Percentiles rank a stretch among this genome's conserved stretches.
Evolutionary conservation across 1,140 invertebrate genomes (phyloP).

Genomic region (Lucilia cuprina): DNA sequence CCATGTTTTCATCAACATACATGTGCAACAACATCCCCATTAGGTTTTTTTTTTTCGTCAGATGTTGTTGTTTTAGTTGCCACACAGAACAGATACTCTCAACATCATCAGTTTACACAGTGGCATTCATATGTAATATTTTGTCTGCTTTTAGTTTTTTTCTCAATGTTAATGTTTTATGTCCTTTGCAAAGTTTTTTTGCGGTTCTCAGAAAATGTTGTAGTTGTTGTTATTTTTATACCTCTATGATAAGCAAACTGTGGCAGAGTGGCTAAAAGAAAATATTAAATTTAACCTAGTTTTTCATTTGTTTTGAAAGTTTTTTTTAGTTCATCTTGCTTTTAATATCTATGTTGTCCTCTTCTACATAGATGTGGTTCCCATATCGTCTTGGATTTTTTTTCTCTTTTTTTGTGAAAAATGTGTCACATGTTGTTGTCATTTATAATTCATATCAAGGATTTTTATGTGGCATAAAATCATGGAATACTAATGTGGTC

Average conservation of each 20-base stretch:
- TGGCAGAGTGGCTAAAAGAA: not conserved
- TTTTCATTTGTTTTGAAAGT: conserved; percentile 5
- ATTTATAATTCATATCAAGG: conserved; percentile 18
- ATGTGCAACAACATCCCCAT: not conserved
- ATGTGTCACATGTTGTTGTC: conserved; percentile 9
- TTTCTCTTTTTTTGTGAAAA: not conserved
- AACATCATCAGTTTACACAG: not conserved
- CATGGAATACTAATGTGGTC: conserved; percentile 17
- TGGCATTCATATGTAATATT: conserved; percentile 4
- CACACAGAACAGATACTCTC: not conserved
- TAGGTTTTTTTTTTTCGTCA: not conserved
- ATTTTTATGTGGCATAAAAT: conserved; percentile 14
- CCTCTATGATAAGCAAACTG: not conserved
- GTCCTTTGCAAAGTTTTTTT: not conserved
- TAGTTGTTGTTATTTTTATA: not conserved
- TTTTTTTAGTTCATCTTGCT: not conserved
- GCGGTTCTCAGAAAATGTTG: not conserved
- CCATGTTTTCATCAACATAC: too few species aligned
- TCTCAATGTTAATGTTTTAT: not conserved
- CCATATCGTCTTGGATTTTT: not conserved
- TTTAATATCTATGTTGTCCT: not conserved
- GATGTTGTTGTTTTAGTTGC: not conserved
- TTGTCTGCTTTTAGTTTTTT: not conserved
- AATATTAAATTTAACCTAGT: conserved; percentile 1
- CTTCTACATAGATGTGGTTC: not conserved